Conservation (phyloP, 2,888 invertebrate genomes). For the Harpalus rubripes region DNA sequence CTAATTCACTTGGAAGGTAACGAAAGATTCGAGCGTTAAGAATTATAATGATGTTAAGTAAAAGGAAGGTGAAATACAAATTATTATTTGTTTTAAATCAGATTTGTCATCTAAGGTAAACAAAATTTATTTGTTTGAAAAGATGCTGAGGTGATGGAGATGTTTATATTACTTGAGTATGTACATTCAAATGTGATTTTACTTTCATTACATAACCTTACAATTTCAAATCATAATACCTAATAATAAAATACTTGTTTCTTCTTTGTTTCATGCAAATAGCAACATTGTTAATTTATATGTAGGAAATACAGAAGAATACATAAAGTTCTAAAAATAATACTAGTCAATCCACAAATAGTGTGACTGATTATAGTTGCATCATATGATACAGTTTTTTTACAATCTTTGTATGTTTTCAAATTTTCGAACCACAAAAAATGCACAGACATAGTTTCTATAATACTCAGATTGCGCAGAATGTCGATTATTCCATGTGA, state of each 20-base stretch:
- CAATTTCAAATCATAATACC: background rate
- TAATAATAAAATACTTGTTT: background rate
- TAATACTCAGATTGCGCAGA: too few species aligned
- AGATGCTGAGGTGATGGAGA: background rate
- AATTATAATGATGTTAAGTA: slow-evolving; percentile 31
- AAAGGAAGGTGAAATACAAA: slow-evolving; percentile 42
- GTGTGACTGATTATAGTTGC: too few species aligned
- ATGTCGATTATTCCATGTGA: too few species aligned
- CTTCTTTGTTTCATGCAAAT: background rate
- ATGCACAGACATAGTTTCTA: too few species aligned
- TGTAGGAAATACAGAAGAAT: background rate
- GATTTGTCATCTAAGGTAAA: slow-evolving; percentile 44
- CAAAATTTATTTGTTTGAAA: slow-evolving; percentile 1
- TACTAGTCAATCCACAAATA: background rate
- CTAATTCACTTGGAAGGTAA: slow-evolving; percentile 38
- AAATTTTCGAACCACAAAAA: too few species aligned
- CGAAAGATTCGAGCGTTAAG: slow-evolving; percentile 24
- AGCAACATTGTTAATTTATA: background rate
- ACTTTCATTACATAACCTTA: background rate
- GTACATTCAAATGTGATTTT: background rate
- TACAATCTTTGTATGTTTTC: too few species aligned
- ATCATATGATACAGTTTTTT: too few species aligned
- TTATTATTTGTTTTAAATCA: slow-evolving; percentile 40
- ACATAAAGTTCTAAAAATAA: background rate
- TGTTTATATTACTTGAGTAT: slow-evolving; percentile 1